Conservation (phyloP, 2,888 invertebrate species). For the Eucera pruinosa region DNA sequence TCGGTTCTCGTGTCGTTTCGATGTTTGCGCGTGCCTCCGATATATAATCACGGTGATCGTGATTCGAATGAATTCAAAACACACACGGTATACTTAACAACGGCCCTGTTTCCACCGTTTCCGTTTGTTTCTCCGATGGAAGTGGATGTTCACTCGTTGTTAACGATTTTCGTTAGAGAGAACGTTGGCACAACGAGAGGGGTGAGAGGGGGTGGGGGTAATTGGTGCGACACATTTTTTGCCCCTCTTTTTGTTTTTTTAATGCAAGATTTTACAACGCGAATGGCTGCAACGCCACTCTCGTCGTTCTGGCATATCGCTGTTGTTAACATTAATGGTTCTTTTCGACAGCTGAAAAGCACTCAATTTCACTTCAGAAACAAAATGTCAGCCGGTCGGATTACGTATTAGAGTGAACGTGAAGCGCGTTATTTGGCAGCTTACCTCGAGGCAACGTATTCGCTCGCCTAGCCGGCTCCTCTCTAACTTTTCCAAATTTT, state of each 20-base stretch:
- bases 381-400: slow-evolving; percentile 30
- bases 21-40: slow-evolving; percentile 13
- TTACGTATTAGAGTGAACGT: slow-evolving; percentile 56
- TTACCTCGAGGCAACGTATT: slow-evolving; percentile 70
- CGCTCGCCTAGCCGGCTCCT: slow-evolving; percentile 56
- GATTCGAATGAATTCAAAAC: slow-evolving; percentile 48
- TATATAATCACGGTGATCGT: slow-evolving; percentile 25
- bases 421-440: slow-evolving; percentile 68
- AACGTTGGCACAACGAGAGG: neutral
- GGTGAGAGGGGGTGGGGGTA: neutral
- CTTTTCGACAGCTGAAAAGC: slow-evolving; percentile 12
- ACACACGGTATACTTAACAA: slow-evolving; percentile 55
- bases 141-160: neutral
- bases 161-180: slow-evolving; percentile 17
- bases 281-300: neutral
- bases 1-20: slow-evolving; percentile 41
- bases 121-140: slow-evolving; percentile 34
- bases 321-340: slow-evolving; percentile 24
- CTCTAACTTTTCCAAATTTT: slow-evolving; percentile 48
- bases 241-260: slow-evolving; percentile 7
- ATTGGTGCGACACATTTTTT: slow-evolving; percentile 1
- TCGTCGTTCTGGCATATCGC: neutral
- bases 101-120: slow-evolving; percentile 27
- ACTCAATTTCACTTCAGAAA: slow-evolving; percentile 46
- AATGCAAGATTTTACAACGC: neutral